Evolutionary conservation across 2,888 invertebrate genomes (phyloP), one percentile per base, ranked within the genome.

Genomic region (Drosophila recens): DNA sequence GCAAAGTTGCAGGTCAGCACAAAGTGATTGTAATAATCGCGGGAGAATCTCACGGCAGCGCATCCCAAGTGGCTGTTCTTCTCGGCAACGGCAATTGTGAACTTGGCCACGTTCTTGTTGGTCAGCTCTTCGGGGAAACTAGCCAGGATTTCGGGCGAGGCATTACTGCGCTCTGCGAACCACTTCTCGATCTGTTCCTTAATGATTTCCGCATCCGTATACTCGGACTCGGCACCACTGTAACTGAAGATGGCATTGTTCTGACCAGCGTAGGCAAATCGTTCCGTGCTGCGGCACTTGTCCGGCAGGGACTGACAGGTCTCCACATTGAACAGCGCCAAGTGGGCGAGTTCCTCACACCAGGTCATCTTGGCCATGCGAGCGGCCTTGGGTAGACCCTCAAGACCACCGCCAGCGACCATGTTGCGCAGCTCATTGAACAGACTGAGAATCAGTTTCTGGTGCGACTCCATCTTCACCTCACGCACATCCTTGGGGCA

Each of bases 211-310:
- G 66, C 66, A 51, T 66, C 59, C 0, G 66, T 59, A n/a, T 69
- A 69, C 27, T 66, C 67, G 13, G 66, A 54, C 45, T 69, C 67
- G 13, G 66, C 54, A 2, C 66, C 69, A 10, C 69, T 69, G 48
- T 66, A 69, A 49, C 69, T 69, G 54, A 69, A 69, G 8, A 69
- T 66, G 15, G 66, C 69, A 38, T 66, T 66, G 49, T 51, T 69
- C 40, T 66, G 69, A 10, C 69, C 69, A 40, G 69, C 69, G 23
- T 69, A 69, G 1, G 69, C 69, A n/a, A 69, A 69, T 34, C 69
- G 69, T 20, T 69, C 69, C 1, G 69, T 69, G n/a, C 69, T 69
- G 51, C 69, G 69, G 34, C 69, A 69, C 9, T 69, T 69, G n/a
- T 69, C 69, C 0, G 66, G 59, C 13, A 69, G 43, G 9, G 67